Percentiles rank a stretch among this genome's conserved stretches.
These are phyloP conservation scores for Denticeps clupeoides DNA, from an alignment of 2,797 vertebrate genomes.

Conservation along the genomic window DNA sequence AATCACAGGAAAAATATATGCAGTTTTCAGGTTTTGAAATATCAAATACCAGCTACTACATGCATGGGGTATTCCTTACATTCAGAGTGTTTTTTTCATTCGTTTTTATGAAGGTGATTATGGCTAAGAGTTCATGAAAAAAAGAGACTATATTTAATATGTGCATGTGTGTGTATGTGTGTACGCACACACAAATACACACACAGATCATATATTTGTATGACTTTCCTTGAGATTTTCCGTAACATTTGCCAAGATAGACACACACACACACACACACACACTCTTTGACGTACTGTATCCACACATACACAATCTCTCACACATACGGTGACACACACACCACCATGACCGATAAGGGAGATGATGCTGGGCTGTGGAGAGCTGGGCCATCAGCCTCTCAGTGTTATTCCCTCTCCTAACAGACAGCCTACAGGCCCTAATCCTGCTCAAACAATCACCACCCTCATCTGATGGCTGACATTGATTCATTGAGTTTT, in stretches of 20 bases:
- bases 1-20: too few relatives aligned
- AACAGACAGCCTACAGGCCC: slow-evolving; percentile 34
- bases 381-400: slow-evolving; percentile 36
- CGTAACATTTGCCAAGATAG: not conserved
- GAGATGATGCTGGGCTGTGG: slow-evolving; percentile 37
- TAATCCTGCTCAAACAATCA: slow-evolving; percentile 55
- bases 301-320: slow-evolving; percentile 7
- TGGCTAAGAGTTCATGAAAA: not conserved
- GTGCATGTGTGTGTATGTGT: not conserved
- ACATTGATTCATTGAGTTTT: slow-evolving; percentile 50
- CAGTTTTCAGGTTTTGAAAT: too few relatives aligned
- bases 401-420: slow-evolving; percentile 26
- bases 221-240: slow-evolving; percentile 27
- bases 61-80: too few relatives aligned
- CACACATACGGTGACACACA: slow-evolving; percentile 10
- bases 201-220: slow-evolving; percentile 29
- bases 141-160: not conserved
- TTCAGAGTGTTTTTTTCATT: not conserved
- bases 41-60: too few relatives aligned
- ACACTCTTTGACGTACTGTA: slow-evolving; percentile 7
- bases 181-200: not conserved
- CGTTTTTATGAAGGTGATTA: not conserved
- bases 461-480: slow-evolving; percentile 37
- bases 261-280: slow-evolving; percentile 5
- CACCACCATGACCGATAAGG: slow-evolving; percentile 35